Base-by-base conservation (phyloP, 2,797 vertebrate species). In the Hippopotamyrus pictus region DNA sequence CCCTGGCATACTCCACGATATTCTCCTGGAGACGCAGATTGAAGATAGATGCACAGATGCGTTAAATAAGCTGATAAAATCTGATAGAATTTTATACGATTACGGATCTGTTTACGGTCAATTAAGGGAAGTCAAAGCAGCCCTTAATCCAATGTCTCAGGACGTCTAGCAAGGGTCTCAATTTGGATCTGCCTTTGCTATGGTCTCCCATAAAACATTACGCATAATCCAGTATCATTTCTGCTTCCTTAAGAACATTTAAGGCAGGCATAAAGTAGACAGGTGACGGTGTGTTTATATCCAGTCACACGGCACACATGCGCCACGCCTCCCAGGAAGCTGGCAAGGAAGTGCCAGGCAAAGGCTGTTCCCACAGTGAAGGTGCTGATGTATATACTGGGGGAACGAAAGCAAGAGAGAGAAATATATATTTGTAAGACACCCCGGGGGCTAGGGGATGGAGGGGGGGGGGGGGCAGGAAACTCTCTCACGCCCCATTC, bases 381-480 rank as follows among this genome's bases (percentile, higher is more conserved):
- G 76, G 48, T 86, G 76, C 46, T 19, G 51, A 85, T 89, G 90
- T 82, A 88, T 92, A 86, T 91, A 17, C 14, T 51, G n/a, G 86
- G 54, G 6, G 33, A 84, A n/a, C 54, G 51, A 88, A 41, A 65
- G 9, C 59, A 11, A 41, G 51, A 41, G 73, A 73, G 90, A 91
- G 89, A 90, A 90, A 69, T 62, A 89, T 89, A 88, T 94, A 95
- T 95, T 95, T 93, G 93, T 94, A 95, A 93, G 90, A 82, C 91
- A 91, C 90, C 91, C 91, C 88, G 87, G 65, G 62, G 65, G 65
- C 29, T 4, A 17, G 65, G 65, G 29, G 5, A 33, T 2, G 29
- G 62, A 54, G 92, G 88, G n/a, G 89, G 22, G 89, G 93, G 92
- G 92, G 93, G 94, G 90, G 92, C 91, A 94, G 92, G 94, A 94